A percentile compares a stretch with the other conserved stretches of the same genome.
Conservation (phyloP, 2,888 invertebrate species). For the Erebia aethiops region DNA sequence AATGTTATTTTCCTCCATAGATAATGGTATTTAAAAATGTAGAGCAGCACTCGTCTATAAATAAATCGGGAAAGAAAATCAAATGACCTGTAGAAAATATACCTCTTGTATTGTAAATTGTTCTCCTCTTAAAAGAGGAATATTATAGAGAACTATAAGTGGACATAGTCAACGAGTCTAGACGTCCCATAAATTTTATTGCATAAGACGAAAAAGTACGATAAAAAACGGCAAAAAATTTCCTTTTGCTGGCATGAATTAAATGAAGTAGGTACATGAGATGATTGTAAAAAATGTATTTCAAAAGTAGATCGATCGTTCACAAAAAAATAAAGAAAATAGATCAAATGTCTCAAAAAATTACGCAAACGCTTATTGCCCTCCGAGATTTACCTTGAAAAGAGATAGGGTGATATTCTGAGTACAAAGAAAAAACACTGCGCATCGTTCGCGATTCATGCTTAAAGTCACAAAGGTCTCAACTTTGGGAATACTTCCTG, state of each 20-base stretch:
- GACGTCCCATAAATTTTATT: too few species aligned
- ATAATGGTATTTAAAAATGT: not conserved
- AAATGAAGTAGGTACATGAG: not conserved
- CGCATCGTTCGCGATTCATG: slow-evolving; percentile 31
- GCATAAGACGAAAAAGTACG: too few species aligned
- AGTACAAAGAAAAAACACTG: slow-evolving; percentile 40
- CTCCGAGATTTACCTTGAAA: slow-evolving; percentile 16
- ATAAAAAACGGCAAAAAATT: too few species aligned
- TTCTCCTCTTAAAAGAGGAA: too few species aligned
- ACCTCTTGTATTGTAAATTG: too few species aligned
- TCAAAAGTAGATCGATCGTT: not conserved
- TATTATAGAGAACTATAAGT: too few species aligned
- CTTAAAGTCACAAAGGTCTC: slow-evolving; percentile 37
- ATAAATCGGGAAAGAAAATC: too few species aligned
- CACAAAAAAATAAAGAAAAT: slow-evolving; percentile 2
- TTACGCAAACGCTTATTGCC: slow-evolving; percentile 11
- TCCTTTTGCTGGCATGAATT: not conserved
- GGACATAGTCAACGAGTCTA: too few species aligned
- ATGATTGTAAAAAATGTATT: not conserved
- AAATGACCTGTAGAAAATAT: too few species aligned
- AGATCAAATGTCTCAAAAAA: slow-evolving; percentile 15
- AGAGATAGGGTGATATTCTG: slow-evolving; percentile 28
- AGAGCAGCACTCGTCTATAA: too few species aligned
- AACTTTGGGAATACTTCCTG: slow-evolving; percentile 40
- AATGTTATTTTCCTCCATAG: not conserved